These are phyloP conservation scores for Xylocopa sonorina DNA, from an alignment of 1,140 invertebrate genomes.

Conservation along the genomic window DNA sequence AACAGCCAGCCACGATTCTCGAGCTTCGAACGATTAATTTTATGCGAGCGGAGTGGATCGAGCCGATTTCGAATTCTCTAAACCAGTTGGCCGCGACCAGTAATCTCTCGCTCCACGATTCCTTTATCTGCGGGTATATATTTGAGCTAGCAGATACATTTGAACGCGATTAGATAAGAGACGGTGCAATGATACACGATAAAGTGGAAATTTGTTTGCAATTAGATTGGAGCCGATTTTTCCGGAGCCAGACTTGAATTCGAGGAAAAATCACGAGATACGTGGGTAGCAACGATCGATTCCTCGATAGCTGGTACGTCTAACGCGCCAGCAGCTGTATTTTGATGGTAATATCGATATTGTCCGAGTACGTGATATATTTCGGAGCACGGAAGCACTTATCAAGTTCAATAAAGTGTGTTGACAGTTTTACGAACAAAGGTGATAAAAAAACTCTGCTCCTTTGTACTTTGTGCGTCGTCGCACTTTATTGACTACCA, in stretches of 20 bases:
- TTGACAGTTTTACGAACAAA: background rate
- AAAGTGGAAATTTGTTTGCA: background rate
- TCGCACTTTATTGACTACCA: background rate
- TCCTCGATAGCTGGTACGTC: background rate
- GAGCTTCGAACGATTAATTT: constrained; percentile 18
- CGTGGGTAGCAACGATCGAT: background rate
- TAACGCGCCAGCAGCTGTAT: background rate
- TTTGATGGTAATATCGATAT: background rate
- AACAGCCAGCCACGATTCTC: background rate
- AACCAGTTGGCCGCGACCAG: background rate
- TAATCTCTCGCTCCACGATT: constrained; percentile 19
- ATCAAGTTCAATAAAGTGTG: background rate
- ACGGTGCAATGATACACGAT: constrained; percentile 6
- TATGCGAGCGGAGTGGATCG: background rate
- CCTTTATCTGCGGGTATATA: constrained; percentile 18
- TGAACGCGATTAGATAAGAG: constrained; percentile 37
- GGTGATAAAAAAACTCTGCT: background rate
- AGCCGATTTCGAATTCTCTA: background rate
- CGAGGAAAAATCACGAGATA: background rate
- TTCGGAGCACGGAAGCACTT: background rate
- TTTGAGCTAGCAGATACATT: constrained; percentile 23
- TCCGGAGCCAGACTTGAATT: background rate
- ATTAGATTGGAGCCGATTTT: background rate
- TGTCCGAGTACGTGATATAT: too few species aligned
- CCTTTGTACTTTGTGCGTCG: background rate